phyloP scores from a whole-genome alignment of 2,888 invertebrate species.

The Myopa testacea region DNA sequence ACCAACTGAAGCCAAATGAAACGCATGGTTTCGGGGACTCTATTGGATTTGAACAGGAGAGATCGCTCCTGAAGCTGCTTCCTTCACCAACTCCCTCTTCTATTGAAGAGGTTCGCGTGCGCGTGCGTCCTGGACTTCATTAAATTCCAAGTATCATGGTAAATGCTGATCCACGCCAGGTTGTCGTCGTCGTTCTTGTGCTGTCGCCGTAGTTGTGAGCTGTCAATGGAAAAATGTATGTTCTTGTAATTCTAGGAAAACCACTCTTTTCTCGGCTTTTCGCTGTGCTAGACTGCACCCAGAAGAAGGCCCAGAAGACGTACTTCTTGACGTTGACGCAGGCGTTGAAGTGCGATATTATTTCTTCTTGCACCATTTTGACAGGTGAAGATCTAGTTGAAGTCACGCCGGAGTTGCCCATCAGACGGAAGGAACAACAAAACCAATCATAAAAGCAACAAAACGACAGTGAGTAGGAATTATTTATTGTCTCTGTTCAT shows the following conservation, averaged over 20 bases:
- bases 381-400: constrained; percentile 42
- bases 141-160: too few relatives aligned
- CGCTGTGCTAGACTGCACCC: not conserved
- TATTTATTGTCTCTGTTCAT: not conserved
- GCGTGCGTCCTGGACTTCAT: not conserved
- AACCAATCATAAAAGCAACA: not conserved
- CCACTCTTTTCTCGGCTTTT: not conserved
- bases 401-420: constrained; percentile 24
- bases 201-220: not conserved
- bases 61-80: too few relatives aligned
- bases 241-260: constrained; percentile 31
- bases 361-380: constrained; percentile 39
- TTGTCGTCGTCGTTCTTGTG: too few relatives aligned
- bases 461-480: not conserved
- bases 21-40: too few relatives aligned
- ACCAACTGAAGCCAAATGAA: too few relatives aligned
- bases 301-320: constrained; percentile 43
- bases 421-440: constrained; percentile 32
- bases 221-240: constrained; percentile 12
- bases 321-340: constrained; percentile 60
- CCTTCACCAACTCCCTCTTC: constrained; percentile 42
- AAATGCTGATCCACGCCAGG: too few relatives aligned
- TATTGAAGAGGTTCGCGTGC: not conserved
- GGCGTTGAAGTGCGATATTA: constrained; percentile 60
- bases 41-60: too few relatives aligned